These are phyloP conservation scores for Drosophila borealis DNA, from an alignment of 2,888 invertebrate species.

Conservation along the genomic window DNA sequence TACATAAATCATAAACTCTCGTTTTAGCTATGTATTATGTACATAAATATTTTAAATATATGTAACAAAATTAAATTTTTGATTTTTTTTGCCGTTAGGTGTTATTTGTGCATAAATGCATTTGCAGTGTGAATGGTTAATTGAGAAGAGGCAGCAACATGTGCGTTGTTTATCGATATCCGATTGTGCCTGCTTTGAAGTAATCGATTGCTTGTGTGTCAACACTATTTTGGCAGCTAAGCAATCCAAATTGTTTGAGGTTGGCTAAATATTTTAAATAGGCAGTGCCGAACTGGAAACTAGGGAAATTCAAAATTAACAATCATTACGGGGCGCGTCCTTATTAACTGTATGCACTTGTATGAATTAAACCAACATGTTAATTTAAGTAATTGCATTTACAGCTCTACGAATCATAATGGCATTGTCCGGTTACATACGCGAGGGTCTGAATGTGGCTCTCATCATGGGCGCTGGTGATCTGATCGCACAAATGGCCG, in stretches of 20 bases:
- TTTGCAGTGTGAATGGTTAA: not conserved
- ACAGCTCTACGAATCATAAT: slow-evolving; percentile 20
- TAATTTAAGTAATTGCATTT: not conserved
- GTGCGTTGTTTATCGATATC: not conserved
- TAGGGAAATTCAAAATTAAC: not conserved
- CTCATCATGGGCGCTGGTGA: slow-evolving; percentile 81
- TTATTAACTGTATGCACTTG: not conserved
- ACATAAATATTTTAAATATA: not conserved
- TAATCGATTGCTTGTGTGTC: not conserved
- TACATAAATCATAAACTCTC: not conserved
- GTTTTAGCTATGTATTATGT: slow-evolving; percentile 3
- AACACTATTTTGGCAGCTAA: not conserved
- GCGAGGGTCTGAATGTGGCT: slow-evolving; percentile 65
- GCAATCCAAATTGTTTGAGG: not conserved
- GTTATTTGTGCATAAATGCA: no score
- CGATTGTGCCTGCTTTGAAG: not conserved
- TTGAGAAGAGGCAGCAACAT: not conserved
- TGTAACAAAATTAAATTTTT: not conserved
- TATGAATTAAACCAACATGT: not conserved
- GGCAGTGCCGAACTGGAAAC: no score
- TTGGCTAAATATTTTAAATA: no score
- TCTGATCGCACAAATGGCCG: slow-evolving; percentile 70
- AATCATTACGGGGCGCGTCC: not conserved
- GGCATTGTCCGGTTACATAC: slow-evolving; percentile 69
- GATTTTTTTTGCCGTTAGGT: not conserved